Evolutionary conservation across 2,888 invertebrate genomes (phyloP), one percentile per base, ranked within the genome.

Genomic region (Leucozona laternaria): DNA sequence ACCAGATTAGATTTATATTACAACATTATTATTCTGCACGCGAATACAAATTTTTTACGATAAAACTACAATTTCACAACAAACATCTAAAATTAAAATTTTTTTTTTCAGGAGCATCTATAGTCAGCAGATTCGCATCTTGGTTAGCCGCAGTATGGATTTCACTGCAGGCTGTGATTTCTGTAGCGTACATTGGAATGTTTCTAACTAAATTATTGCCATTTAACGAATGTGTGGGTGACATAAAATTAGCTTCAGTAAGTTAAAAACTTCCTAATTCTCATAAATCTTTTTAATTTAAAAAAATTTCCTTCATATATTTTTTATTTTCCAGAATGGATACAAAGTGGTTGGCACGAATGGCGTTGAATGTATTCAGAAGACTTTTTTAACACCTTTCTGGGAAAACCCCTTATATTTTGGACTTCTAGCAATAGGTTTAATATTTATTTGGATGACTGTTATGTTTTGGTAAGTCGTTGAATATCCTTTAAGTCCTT

Each of bases 121-220:
- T 93, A 45, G 89, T 93, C 20, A 91, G 93, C 57, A 91, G 93
- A 81, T 91, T 93, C 73, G 92, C 92, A 28, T 92, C 93, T 8
- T 93, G 92, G 92, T 88, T 93, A 25, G 91, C 91, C 37, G 90
- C 92, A 43, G 90, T 93, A 82, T 93, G 93, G 93, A 89, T 92
- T 66, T 92, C 93, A 20, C 83, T 93, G 68, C 92, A 93, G 88
- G 92, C 92, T 17, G 92, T 91, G 40, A 88, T 93, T 55, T 92
- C 92, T 13, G 79, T 92, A 76, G 91, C 91, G 22, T 92, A 93
- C 79, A 91, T 92, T 50, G 91, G 92, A 72, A 92, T 92, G 91
- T 90, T 92, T 76, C 89, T 91, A 57, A 90, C 91, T 71, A 92
- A 91, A 78, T 86, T 90, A 31, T 89, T 92, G 88, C 93, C 93